A percentile compares a stretch with the other conserved stretches of the same genome.
Conservation (phyloP, 2,113 vertebrate genomes). For the Cyprinodon tularosa region DNA sequence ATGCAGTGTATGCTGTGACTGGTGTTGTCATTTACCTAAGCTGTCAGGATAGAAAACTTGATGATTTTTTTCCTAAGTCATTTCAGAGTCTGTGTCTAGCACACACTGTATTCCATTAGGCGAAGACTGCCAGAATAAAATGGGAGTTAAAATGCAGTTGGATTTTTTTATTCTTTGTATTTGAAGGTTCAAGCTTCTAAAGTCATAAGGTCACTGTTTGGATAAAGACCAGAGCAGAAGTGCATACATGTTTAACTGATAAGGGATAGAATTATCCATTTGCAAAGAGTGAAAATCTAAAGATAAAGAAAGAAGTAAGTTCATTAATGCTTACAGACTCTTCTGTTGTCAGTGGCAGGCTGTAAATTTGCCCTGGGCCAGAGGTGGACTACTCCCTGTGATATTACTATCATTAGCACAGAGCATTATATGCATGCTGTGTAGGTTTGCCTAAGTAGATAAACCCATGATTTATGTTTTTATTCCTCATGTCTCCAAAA, state of each 20-base stretch:
- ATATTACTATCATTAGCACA: conserved; percentile 66
- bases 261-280: conserved; percentile 68
- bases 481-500: neutral
- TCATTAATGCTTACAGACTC: conserved; percentile 63
- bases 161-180: conserved; percentile 60
- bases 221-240: conserved; percentile 52
- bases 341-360: conserved; percentile 59
- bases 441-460: conserved; percentile 11
- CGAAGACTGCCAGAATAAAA: conserved; percentile 26
- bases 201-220: conserved; percentile 59
- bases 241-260: conserved; percentile 69
- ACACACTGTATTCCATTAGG: conserved; percentile 35
- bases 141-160: conserved; percentile 20
- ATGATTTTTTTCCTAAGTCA: neutral
- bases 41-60: too few species aligned
- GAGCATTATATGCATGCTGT: conserved; percentile 23
- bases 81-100: conserved; percentile 22
- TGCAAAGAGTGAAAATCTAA: conserved; percentile 52
- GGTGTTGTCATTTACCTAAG: too few species aligned
- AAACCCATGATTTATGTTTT: conserved; percentile 13
- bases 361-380: conserved; percentile 59
- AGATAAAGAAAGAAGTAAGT: conserved; percentile 38
- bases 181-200: conserved; percentile 42
- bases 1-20: too few species aligned
- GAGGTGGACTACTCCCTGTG: conserved; percentile 54